Percentiles rank a stretch among this genome's conserved stretches.
Evolutionary conservation across 2,888 invertebrate genomes (phyloP).

Genomic region (Chloroclysta siterata): DNA sequence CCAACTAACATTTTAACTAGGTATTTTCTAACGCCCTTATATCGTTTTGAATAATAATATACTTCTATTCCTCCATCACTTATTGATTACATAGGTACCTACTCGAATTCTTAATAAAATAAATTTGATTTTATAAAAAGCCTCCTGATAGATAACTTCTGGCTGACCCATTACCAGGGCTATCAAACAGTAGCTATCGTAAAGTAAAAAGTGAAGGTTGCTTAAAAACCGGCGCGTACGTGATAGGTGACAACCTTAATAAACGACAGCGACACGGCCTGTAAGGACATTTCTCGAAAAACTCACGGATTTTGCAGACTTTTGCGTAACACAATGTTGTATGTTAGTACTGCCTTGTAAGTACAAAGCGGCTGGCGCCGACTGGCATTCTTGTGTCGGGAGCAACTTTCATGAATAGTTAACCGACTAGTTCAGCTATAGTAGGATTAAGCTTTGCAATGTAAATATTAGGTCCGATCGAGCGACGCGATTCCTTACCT

Average conservation of each 20-base stretch:
- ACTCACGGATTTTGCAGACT: constrained; percentile 12
- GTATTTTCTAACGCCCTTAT: too few species aligned
- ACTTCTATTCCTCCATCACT: too few species aligned
- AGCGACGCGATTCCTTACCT: constrained; percentile 46
- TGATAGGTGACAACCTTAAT: constrained; percentile 39
- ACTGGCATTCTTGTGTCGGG: constrained; percentile 72
- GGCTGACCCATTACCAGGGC: constrained; percentile 26
- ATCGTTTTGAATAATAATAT: too few species aligned
- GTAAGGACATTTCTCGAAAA: constrained; percentile 22
- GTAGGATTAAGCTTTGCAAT: constrained; percentile 55
- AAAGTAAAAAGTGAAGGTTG: constrained; percentile 41
- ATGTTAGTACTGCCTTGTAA: constrained; percentile 28
- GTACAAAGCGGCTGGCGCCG: constrained; percentile 64
- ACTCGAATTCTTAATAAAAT: too few species aligned
- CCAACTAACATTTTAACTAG: too few species aligned
- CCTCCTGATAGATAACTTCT: constrained; percentile 4
- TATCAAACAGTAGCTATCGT: constrained; percentile 26
- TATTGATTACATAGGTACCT: too few species aligned
- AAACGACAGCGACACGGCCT: constrained; percentile 26
- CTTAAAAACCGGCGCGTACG: constrained; percentile 33
- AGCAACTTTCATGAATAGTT: constrained; percentile 82
- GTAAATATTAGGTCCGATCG: constrained; percentile 55
- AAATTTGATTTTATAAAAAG: background rate
- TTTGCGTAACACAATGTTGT: constrained; percentile 32
- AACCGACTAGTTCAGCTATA: constrained; percentile 71